These are phyloP conservation scores for Aphelocoma coerulescens DNA, from an alignment of 2,113 vertebrate genomes.

Conservation along the genomic window DNA sequence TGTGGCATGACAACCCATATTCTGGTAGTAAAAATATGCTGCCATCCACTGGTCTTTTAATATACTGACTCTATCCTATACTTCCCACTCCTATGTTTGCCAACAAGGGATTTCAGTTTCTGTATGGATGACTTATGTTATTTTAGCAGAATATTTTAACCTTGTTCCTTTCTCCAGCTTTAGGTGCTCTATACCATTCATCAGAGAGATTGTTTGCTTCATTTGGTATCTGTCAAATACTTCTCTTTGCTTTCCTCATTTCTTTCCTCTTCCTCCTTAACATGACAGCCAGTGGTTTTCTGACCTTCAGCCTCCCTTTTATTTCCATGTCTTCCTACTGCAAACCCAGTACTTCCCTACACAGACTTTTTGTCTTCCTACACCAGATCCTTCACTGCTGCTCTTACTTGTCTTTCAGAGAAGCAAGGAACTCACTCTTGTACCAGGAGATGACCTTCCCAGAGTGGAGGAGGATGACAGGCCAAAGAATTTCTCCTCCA, in stretches of 20 bases:
- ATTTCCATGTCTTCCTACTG: neutral
- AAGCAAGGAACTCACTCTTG: neutral
- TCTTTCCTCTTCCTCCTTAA: neutral
- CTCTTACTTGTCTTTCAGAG: neutral
- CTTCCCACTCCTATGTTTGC: neutral
- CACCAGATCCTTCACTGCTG: neutral
- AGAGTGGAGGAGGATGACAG: neutral
- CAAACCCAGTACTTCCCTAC: neutral
- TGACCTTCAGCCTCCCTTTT: neutral
- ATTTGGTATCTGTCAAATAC: neutral
- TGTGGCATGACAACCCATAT: neutral
- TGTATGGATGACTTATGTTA: neutral
- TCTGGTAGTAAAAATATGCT: constrained; percentile 25
- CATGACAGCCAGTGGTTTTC: neutral
- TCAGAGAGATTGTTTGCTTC: neutral
- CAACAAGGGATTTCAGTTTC: neutral
- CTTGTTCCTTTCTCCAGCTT: neutral
- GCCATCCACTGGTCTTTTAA: constrained; percentile 41
- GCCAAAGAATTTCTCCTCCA: neutral
- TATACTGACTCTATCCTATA: neutral
- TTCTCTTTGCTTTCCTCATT: neutral
- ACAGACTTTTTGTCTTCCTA: neutral
- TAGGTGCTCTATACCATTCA: neutral
- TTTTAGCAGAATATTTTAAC: neutral
- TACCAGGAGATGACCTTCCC: neutral